A percentile compares a stretch with the other conserved stretches of the same genome.
These are phyloP conservation scores for Masnerella sp. DNA, from an alignment of 2,888 invertebrate genomes.

Conservation along the genomic window DNA sequence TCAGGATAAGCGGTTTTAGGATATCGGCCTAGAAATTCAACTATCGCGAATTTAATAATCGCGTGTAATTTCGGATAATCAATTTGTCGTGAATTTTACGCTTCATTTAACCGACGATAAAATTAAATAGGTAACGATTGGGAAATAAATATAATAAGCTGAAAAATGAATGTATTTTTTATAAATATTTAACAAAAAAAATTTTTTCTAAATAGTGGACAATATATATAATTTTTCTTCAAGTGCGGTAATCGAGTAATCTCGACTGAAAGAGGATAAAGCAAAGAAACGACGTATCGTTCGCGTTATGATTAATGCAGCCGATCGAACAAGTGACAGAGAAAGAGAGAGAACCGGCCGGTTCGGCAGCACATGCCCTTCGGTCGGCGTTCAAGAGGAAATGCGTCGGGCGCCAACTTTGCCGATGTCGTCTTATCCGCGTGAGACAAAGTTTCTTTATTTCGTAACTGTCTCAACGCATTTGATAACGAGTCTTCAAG, in stretches of 20 bases:
- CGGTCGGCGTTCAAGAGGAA: slow-evolving; percentile 62
- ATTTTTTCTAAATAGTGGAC: too few relatives aligned
- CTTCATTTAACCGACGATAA: too few relatives aligned
- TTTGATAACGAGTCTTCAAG: slow-evolving; percentile 39
- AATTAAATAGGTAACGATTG: too few relatives aligned
- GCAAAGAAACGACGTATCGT: slow-evolving; percentile 53
- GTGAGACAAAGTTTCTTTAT: slow-evolving; percentile 47
- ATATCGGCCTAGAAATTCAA: too few relatives aligned
- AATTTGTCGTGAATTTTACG: too few relatives aligned
- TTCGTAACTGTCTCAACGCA: slow-evolving; percentile 15
- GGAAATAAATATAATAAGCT: too few relatives aligned
- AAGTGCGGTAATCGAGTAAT: slow-evolving; percentile 48
- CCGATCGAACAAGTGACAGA: slow-evolving; percentile 44
- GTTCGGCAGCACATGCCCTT: slow-evolving; percentile 66
- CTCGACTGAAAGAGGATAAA: slow-evolving; percentile 37
- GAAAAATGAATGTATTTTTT: too few relatives aligned
- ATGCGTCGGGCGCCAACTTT: slow-evolving; percentile 65
- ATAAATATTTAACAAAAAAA: too few relatives aligned
- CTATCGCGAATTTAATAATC: too few relatives aligned
- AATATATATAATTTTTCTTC: slow-evolving; percentile 12
- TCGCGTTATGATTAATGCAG: slow-evolving; percentile 62
- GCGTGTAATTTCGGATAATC: too few relatives aligned
- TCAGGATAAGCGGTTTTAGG: too few relatives aligned
- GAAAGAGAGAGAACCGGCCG: slow-evolving; percentile 65
- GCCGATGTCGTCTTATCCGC: slow-evolving; percentile 48